Base-by-base conservation (phyloP, 2,888 invertebrate species). In the Agrilus cyanescens region DNA sequence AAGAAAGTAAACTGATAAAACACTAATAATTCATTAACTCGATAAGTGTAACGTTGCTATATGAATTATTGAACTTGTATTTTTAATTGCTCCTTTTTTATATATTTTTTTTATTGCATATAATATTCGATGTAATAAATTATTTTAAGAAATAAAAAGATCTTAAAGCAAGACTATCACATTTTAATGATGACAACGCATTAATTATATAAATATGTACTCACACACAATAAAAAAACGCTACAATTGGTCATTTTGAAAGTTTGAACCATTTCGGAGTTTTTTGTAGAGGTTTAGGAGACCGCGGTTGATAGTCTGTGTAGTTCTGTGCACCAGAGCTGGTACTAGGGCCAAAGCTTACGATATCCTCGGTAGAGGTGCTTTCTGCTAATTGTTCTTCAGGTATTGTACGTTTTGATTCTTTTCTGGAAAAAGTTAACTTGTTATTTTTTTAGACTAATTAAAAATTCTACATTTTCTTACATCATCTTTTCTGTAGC, bases 401-500 rank as follows among this genome's bases (percentile, higher is more conserved):
- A 46, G 20, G 18, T 31, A 36, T 35, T 12, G 4, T 7, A 37
- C 20, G 13, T 35, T 15, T 25, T 12, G 35, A 20, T 18, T 14
- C 12, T 12, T 12, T 32, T 8, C 12, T 25, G 10, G 32, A 14
- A 15, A 3, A 38, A 32, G 5, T 4, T 37, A 5, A 15, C 18
- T 12, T 12, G 16, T 18, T 6, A 30, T 2, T 5, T 15, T 18
- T 15, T 32, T 4, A 33, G 32, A n/a, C 16, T 2, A 18, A n/a
- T 18, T 4, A 7, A 7, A 39, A 7, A 7, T 13, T 8, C 13
- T 5, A 4, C 14, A 30, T 10, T 10, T 13, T 20, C 40, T 47
- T 63, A 77, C 80, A 84, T 76, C 52, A 78, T 74, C 67, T 78
- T 80, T 16, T 75, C 74, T 12, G 85, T 84, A 40, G 81, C 74